Conservation (phyloP, 2,888 invertebrate genomes). For the Andrena flavipes region DNA sequence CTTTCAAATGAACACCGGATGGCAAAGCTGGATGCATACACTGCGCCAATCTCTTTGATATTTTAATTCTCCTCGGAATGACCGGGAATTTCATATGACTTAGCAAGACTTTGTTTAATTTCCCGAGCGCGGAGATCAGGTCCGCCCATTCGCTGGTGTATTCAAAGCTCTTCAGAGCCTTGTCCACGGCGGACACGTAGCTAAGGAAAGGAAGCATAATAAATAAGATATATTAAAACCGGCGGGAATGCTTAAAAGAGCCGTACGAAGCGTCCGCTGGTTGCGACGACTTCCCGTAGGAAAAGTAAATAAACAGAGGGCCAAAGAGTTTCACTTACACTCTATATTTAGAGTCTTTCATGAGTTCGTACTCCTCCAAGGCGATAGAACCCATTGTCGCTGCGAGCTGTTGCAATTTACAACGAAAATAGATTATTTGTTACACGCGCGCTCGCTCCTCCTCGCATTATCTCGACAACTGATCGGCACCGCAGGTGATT, state of each 20-base stretch:
- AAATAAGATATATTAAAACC: background rate
- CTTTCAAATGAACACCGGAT: conserved; percentile 96
- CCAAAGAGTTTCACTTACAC: conserved; percentile 85
- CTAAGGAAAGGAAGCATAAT: conserved; percentile 75
- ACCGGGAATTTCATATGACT: conserved; percentile 93
- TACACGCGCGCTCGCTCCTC: conserved; percentile 11
- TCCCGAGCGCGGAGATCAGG: conserved; percentile 94
- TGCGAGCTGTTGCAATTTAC: conserved; percentile 29
- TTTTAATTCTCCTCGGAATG: conserved; percentile 94
- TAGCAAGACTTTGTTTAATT: conserved; percentile 94
- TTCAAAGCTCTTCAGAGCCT: conserved; percentile 95
- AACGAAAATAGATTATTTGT: conserved; percentile 43
- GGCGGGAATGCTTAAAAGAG: background rate
- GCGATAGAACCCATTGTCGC: conserved; percentile 86
- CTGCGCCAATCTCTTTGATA: conserved; percentile 95
- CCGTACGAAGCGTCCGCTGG: background rate
- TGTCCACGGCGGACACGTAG: conserved; percentile 92
- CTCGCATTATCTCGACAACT: conserved; percentile 53
- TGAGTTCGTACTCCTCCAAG: conserved; percentile 92
- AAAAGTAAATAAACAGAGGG: background rate
- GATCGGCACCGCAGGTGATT: conserved; percentile 41
- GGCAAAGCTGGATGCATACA: conserved; percentile 97
- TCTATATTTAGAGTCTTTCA: conserved; percentile 93
- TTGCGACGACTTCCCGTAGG: background rate
- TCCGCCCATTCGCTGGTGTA: conserved; percentile 98